These are phyloP conservation scores for Cybosia mesomella DNA, from an alignment of 2,888 invertebrate genomes.

Conservation along the genomic window DNA sequence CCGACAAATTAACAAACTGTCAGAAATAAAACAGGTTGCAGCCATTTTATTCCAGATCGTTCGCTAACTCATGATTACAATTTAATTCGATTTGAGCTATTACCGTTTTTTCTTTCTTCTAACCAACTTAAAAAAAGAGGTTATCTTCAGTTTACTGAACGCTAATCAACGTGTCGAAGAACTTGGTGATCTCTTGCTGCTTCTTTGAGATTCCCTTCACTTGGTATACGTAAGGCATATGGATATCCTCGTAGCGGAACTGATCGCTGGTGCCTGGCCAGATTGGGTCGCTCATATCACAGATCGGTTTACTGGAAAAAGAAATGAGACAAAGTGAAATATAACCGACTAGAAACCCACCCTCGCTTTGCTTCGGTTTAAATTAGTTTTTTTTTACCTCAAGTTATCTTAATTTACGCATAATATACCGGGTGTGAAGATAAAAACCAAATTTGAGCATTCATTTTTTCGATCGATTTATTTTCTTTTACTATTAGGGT, in stretches of 20 bases:
- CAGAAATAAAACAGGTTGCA: not conserved
- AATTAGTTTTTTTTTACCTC: no score
- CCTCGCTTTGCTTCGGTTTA: no score
- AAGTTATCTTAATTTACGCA: no score
- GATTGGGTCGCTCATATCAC: constrained; percentile 34
- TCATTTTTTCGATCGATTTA: no score
- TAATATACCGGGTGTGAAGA: no score
- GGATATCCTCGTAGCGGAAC: constrained; percentile 62
- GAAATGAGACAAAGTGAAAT: no score
- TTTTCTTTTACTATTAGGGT: no score
- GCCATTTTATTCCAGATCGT: not conserved
- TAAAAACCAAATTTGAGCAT: no score
- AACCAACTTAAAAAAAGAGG: not conserved
- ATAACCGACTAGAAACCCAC: no score
- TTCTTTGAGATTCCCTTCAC: constrained; percentile 46
- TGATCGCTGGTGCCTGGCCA: constrained; percentile 58
- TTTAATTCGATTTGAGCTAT: not conserved
- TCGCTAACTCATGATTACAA: not conserved
- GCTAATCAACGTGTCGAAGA: constrained; percentile 60
- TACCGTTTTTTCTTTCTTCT: not conserved
- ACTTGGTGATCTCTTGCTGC: constrained; percentile 57
- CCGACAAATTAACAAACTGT: not conserved
- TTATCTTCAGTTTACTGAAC: constrained; percentile 18
- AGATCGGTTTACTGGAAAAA: constrained; percentile 66
- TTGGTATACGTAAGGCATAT: constrained; percentile 44